These are phyloP conservation scores for Scrobipalpa costella DNA, from an alignment of 2,888 invertebrate genomes.

Conservation along the genomic window DNA sequence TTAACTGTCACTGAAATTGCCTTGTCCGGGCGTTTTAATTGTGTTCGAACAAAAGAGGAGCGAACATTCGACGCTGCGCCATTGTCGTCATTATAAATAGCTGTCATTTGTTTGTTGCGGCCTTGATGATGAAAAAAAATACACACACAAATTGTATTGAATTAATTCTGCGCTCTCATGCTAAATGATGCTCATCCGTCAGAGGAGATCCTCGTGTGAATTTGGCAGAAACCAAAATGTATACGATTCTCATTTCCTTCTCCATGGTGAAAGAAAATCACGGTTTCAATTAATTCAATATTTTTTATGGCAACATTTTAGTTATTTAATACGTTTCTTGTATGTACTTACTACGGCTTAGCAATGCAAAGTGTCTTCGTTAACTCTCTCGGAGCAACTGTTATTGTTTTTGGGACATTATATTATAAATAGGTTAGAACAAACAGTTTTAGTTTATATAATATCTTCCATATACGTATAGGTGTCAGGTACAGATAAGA, in stretches of 20 bases:
- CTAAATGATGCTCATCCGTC: not conserved
- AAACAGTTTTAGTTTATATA: no score
- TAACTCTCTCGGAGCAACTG: no score
- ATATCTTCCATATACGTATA: no score
- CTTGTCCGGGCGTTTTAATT: constrained; percentile 5
- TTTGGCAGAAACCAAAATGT: not conserved
- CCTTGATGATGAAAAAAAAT: constrained; percentile 11
- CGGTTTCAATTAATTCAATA: no score
- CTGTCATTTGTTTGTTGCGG: constrained; percentile 4
- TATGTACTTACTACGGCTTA: no score
- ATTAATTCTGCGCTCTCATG: not conserved
- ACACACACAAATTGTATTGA: not conserved
- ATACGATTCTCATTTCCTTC: not conserved
- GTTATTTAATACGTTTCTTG: no score
- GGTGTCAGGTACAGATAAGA: no score
- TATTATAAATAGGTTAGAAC: no score
- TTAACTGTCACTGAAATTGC: constrained; percentile 5
- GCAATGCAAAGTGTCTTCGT: no score
- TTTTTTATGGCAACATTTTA: no score
- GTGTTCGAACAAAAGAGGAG: not conserved
- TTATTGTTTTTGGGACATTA: no score
- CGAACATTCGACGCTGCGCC: not conserved
- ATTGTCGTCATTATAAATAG: not conserved
- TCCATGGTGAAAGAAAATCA: not conserved
- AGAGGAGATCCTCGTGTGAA: not conserved